A percentile compares a stretch with the other conserved stretches of the same genome.
These are phyloP conservation scores for Solea solea DNA, from an alignment of 2,113 vertebrate genomes.

Conservation along the genomic window DNA sequence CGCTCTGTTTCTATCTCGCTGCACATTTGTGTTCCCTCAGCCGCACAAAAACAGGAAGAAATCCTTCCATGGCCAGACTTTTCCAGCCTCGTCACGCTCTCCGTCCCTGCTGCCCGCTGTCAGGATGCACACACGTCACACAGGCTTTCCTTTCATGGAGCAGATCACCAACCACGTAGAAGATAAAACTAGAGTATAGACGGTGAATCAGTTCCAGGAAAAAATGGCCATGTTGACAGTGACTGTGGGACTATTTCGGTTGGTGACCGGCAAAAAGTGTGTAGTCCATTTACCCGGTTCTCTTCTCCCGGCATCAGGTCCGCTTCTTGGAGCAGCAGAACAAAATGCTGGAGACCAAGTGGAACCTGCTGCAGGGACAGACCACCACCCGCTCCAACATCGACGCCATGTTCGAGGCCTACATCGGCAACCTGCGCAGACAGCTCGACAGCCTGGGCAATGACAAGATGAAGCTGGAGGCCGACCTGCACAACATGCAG, in stretches of 20 bases:
- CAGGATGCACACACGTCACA: constrained; percentile 63
- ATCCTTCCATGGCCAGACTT: constrained; percentile 37
- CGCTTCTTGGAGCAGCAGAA: constrained; percentile 98
- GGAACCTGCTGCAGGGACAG: constrained; percentile 92
- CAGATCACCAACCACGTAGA: constrained; percentile 55
- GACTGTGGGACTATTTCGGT: too few species aligned
- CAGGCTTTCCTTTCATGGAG: constrained; percentile 69
- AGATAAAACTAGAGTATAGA: constrained; percentile 31
- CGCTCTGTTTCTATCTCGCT: not conserved
- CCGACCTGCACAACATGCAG: constrained; percentile 91
- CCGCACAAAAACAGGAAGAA: constrained; percentile 66
- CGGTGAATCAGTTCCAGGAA: too few species aligned
- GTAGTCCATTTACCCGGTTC: not conserved
- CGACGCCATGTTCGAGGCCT: constrained; percentile 90
- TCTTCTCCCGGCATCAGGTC: constrained; percentile 76
- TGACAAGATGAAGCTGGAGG: constrained; percentile 91
- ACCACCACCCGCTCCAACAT: constrained; percentile 84
- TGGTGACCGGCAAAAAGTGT: too few species aligned
- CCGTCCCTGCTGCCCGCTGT: constrained; percentile 50
- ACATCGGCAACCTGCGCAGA: constrained; percentile 86
- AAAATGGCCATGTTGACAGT: too few species aligned
- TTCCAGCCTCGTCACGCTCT: constrained; percentile 35
- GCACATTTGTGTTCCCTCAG: not conserved
- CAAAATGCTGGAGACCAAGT: constrained; percentile 98
- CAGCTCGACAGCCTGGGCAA: constrained; percentile 87